Evolutionary conservation across 2,888 invertebrate species (phyloP), one percentile per base, ranked within the genome.

Genomic region (Drosophila mettleri): DNA sequence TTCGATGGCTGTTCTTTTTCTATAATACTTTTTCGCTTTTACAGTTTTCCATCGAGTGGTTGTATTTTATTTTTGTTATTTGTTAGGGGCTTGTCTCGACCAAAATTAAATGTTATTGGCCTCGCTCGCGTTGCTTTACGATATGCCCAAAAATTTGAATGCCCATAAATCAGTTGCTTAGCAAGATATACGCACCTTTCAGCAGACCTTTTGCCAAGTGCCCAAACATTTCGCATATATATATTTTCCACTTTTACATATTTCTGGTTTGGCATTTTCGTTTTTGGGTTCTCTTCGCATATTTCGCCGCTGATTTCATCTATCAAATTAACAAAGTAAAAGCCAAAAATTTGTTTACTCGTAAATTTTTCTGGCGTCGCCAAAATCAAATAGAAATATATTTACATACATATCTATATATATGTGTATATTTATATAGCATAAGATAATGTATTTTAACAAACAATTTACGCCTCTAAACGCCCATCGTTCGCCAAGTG

Each of bases 91-190:
- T 53, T 49, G 62, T 48, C 62, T 64, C 57, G 55, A 54, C 60
- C 55, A 51, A 84, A 84, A 87, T 87, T 82, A 87, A 84, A 88
- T 86, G 86, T 86, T 86, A 84, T 84, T 84, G 87, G 83, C 87
- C 85, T 60, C 62, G 53, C 46, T 39, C 61, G 67, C 64, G 39
- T 51, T 74, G 68, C 43, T 75, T 85, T 81, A 71, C 82, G 71
- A 85, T 67, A 79, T 69, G 69, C 83, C 68, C 72, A 67, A 87
- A 74, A 85, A 79, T 87, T 76, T 75, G 59, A 41, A n/a, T 10
- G 59, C 51, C 60, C 75, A 78, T 83, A 83, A 83, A 83, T 87
- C 80, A 79, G 74, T 63, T 64, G 65, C 63, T 54, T 48, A 31
- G 20, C 39, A 61, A 73, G 72, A 85, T 74, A 73, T 73, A 69